Evolutionary conservation across 92 coral and sea anemone genomes (phyloP).

Genomic region (Hydrozoanthus gracilis): DNA sequence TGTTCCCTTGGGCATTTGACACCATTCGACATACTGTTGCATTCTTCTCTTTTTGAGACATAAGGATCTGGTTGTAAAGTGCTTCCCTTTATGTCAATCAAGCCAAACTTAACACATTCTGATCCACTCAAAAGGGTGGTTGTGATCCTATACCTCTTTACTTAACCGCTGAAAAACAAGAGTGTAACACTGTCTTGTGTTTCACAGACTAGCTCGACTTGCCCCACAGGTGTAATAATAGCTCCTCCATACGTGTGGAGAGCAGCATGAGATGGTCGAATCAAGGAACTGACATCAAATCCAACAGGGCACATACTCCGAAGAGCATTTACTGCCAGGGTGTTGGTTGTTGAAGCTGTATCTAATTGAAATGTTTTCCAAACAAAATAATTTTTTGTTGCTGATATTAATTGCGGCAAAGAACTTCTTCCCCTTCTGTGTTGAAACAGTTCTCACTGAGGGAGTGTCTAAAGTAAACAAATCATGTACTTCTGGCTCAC

Average conservation of each 20-base stretch:
- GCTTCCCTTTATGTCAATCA: too few species aligned
- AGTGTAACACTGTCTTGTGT: conserved; percentile 14
- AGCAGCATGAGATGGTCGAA: conserved; percentile 14
- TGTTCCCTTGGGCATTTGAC: conserved; percentile 1
- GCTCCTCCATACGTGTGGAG: conserved; percentile 24
- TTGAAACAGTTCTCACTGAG: conserved; percentile 46
- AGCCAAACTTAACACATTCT: conserved; percentile 33
- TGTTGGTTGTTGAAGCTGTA: conserved; percentile 38
- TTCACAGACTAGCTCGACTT: conserved; percentile 14
- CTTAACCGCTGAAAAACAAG: conserved; percentile 37
- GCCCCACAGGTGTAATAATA: conserved; percentile 7
- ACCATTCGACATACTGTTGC: neutral
- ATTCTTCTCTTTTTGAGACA: conserved; percentile 8
- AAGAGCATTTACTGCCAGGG: conserved; percentile 27
- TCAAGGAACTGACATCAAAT: too few species aligned
- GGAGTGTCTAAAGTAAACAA: conserved; percentile 48
- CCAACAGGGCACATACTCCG: conserved; percentile 31
- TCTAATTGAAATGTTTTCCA: too few species aligned
- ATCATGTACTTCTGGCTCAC: conserved; percentile 22
- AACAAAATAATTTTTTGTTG: conserved; percentile 17
- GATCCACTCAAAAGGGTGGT: too few species aligned
- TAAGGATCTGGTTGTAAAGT: conserved; percentile 3
- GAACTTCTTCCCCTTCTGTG: too few species aligned
- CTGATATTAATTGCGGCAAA: conserved; percentile 45
- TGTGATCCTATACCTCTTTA: conserved; percentile 29